phyloP scores from a whole-genome alignment of 2,888 invertebrate genomes.

The Drosophila mettleri region DNA sequence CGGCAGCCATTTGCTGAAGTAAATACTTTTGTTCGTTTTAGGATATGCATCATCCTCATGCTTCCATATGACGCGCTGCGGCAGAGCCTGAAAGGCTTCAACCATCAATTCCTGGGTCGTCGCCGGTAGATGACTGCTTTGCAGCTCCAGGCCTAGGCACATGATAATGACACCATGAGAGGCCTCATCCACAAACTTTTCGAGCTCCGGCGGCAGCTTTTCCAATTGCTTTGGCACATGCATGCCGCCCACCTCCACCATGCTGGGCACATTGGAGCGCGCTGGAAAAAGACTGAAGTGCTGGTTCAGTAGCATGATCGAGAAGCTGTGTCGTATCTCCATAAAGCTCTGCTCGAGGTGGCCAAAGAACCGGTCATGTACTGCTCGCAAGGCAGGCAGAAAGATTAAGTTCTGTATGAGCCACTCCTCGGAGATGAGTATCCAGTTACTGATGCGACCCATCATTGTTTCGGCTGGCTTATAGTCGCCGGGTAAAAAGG shows the following conservation, averaged over 20 bases:
- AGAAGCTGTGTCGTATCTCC: constrained; percentile 67
- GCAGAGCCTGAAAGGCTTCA: constrained; percentile 53
- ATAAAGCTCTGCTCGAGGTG: constrained; percentile 48
- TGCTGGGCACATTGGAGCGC: constrained; percentile 78
- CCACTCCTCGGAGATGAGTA: constrained; percentile 64
- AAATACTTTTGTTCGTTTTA: constrained; percentile 65
- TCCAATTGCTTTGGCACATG: constrained; percentile 76
- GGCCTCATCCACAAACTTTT: constrained; percentile 83
- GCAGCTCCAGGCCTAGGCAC: constrained; percentile 84
- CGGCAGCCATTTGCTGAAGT: constrained; percentile 83
- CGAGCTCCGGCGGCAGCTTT: constrained; percentile 74
- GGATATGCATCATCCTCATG: constrained; percentile 76
- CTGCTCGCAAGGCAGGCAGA: constrained; percentile 56
- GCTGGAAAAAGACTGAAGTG: constrained; percentile 79
- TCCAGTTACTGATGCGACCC: constrained; percentile 80
- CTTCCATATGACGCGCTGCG: constrained; percentile 84
- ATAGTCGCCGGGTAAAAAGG: constrained; percentile 56
- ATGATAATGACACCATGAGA: constrained; percentile 85
- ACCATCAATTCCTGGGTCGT: constrained; percentile 57
- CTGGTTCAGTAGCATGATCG: constrained; percentile 80
- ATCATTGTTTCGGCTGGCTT: constrained; percentile 71
- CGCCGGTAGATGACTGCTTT: constrained; percentile 60
- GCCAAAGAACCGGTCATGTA: constrained; percentile 65
- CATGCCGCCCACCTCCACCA: constrained; percentile 83
- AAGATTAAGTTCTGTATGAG: constrained; percentile 55